Evolutionary conservation across 2,888 invertebrate species (phyloP).

Genomic region (Catocala nupta): DNA sequence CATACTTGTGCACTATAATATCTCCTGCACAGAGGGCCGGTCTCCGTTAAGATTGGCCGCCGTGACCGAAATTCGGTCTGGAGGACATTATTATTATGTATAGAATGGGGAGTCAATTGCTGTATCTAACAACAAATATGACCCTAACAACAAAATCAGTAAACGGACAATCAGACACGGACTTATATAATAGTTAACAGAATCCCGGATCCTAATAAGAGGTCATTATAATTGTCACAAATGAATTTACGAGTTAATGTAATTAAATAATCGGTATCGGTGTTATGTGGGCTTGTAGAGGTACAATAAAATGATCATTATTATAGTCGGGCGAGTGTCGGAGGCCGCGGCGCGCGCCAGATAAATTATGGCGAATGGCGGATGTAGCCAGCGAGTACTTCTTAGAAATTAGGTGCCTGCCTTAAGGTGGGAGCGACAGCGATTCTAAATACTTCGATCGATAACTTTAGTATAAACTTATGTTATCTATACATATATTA

Average conservation of each 20-base stretch:
- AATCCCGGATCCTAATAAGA: constrained; percentile 25
- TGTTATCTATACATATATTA: no score
- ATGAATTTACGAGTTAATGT: constrained; percentile 35
- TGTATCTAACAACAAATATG: no score
- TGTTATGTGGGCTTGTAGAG: neutral
- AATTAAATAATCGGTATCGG: constrained; percentile 1
- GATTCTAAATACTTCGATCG: constrained; percentile 1
- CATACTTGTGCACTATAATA: no score
- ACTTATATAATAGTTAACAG: constrained; percentile 6
- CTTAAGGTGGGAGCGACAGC: constrained; percentile 25
- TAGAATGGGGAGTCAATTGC: no score
- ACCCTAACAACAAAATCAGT: no score
- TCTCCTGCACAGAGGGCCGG: no score
- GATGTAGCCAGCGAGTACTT: constrained; percentile 50
- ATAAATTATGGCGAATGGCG: constrained; percentile 35
- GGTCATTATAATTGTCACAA: constrained; percentile 29
- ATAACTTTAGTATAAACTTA: no score
- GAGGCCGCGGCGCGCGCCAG: constrained; percentile 6
- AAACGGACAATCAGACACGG: no score
- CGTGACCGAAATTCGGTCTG: no score
- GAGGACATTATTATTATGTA: no score
- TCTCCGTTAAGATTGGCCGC: no score
- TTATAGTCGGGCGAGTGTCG: neutral
- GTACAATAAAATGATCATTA: no score
- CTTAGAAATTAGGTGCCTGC: constrained; percentile 51